phyloP scores from a whole-genome alignment of 53 echinoderm and acorn worm species.

The Patiria pectinifera region DNA sequence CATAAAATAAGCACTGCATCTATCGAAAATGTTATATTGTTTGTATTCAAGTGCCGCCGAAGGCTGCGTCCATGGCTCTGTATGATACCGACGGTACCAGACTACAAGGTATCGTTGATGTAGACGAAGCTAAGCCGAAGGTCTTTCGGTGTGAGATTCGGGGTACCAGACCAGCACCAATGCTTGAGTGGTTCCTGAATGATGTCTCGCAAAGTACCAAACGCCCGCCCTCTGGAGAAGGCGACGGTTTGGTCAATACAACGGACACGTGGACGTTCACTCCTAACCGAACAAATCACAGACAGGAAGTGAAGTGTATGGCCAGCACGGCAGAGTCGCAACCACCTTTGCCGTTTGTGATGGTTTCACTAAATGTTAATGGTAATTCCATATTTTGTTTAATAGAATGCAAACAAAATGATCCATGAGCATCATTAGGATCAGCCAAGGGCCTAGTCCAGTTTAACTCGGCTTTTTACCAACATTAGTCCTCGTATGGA shows the following conservation, averaged over 20 bases:
- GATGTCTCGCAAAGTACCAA: background rate
- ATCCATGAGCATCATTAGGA: too few species aligned
- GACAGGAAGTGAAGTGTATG: constrained; percentile 17
- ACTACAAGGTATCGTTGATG: background rate
- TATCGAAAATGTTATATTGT: background rate
- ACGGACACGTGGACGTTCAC: background rate
- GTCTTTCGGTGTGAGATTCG: constrained; percentile 30
- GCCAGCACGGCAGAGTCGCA: constrained; percentile 22
- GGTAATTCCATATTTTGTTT: background rate
- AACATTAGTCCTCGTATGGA: too few species aligned
- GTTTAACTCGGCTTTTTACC: too few species aligned
- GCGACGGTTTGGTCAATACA: background rate
- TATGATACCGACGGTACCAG: background rate
- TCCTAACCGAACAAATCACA: constrained; percentile 11
- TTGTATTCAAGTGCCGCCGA: background rate
- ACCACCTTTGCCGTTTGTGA: background rate
- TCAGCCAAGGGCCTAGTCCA: too few species aligned
- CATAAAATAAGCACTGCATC: too few species aligned
- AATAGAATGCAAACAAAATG: too few species aligned
- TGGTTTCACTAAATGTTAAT: constrained; percentile 7
- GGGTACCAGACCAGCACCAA: constrained; percentile 52
- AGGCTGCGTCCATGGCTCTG: background rate
- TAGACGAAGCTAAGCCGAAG: background rate
- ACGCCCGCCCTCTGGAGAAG: background rate
- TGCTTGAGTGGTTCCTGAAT: constrained; percentile 45